These are phyloP conservation scores for Myotis daubentonii DNA, from an alignment of 2,797 vertebrate species.

Conservation along the genomic window DNA sequence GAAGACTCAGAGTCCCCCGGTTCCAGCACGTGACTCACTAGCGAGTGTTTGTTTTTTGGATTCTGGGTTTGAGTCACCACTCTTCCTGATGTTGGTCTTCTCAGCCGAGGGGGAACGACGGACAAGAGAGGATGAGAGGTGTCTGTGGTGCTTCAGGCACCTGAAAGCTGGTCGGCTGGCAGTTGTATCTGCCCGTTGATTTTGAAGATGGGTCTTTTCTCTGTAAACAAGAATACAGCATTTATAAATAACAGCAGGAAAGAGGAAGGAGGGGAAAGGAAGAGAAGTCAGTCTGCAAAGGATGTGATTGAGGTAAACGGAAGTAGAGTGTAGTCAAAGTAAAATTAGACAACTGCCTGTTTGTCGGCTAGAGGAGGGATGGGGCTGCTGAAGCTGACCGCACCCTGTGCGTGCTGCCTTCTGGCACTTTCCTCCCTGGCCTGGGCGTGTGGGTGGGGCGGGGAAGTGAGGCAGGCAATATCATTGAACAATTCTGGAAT, in stretches of 20 bases:
- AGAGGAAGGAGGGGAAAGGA: constrained; percentile 62
- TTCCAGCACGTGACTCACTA: constrained; percentile 67
- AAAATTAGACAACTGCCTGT: constrained; percentile 69
- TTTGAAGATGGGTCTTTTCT: neutral
- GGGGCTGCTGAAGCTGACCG: neutral
- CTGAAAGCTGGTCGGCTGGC: neutral
- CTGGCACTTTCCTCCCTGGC: neutral
- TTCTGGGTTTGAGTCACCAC: constrained; percentile 72
- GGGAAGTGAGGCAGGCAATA: neutral
- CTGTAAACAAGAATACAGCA: neutral
- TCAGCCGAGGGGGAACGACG: neutral
- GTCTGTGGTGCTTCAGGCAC: neutral
- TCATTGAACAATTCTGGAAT: neutral
- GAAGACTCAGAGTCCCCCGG: constrained; percentile 58
- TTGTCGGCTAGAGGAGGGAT: neutral
- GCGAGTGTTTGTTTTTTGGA: constrained; percentile 68
- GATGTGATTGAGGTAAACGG: constrained; percentile 65
- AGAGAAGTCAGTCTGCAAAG: constrained; percentile 34
- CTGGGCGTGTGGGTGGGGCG: rapidly evolving
- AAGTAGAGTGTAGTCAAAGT: constrained; percentile 59
- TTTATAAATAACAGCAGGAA: constrained; percentile 63
- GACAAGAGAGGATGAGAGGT: neutral
- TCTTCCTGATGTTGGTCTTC: constrained; percentile 62
- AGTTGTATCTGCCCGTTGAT: neutral
- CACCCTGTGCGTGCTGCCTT: rapidly evolving